Base-by-base conservation (phyloP, 2,888 invertebrate genomes). In the Leucozona laternaria region DNA sequence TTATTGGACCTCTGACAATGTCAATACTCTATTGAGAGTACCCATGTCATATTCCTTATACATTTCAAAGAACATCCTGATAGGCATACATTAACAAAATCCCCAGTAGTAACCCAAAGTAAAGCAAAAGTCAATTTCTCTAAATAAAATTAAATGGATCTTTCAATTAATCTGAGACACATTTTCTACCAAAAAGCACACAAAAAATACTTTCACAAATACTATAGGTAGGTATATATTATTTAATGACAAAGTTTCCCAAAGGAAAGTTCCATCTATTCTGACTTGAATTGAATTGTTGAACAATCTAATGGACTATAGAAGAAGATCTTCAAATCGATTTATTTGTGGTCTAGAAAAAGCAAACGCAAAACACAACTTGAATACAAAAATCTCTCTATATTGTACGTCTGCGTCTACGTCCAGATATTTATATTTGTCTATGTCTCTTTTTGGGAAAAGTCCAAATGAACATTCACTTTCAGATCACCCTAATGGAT, bases 401-500 rank as follows among this genome's bases (percentile, higher is more conserved):
- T 37, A 17, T 1, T 17, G 20, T 4, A 48, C 2, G 15, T 28
- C 28, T 40, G 40, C 25, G 4, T 5, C 1, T 13, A 25, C n/a
- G n/a, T n/a, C n/a, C n/a, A n/a, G n/a, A n/a, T n/a, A n/a, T n/a
- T n/a, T n/a, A 17, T 45, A 48, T 64, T 64, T 68, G 50, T 37
- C 68, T 20, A 13, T 43, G 28, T 55, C 13, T 58, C 20, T 20
- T 20, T 34, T 34, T 60, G 8, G 60, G 7, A 48, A 66, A 48
- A 48, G 48, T 43, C 20, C 55, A 57, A 58, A 57, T 57, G 17
- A 37, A 53, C 60, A 66, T 31, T 28, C 58, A 53, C 53, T 60
- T 22, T 28, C 58, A 45, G 40, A 31, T 28, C 40, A 55, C 15
- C 53, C 66, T 81, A 86, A 86, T 86, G 73, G 82, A 86, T 86